These are phyloP conservation scores for Oceanodroma leucorhoa DNA, from an alignment of 2,797 vertebrate species.

Conservation along the genomic window DNA sequence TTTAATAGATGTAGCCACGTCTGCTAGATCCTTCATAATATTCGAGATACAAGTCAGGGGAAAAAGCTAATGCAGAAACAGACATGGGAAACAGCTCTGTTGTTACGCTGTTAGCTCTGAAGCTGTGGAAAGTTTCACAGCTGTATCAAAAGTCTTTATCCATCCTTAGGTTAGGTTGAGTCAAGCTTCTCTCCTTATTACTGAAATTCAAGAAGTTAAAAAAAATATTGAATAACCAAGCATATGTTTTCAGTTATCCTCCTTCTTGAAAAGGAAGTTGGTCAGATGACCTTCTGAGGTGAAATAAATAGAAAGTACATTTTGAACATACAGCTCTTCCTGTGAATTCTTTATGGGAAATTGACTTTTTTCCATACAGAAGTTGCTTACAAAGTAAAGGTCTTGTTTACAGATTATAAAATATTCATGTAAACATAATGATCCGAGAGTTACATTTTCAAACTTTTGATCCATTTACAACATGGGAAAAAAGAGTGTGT, in stretches of 20 bases:
- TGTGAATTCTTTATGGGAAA: constrained; percentile 38
- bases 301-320: constrained; percentile 56
- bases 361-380: not conserved
- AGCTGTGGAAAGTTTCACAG: not conserved
- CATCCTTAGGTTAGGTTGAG: not conserved
- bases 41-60: not conserved
- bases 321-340: constrained; percentile 13
- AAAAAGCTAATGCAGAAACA: not conserved
- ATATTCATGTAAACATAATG: not conserved
- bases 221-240: not conserved
- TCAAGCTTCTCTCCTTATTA: not conserved
- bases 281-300: not conserved
- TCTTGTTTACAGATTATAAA: constrained; percentile 34
- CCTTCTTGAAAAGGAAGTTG: constrained; percentile 5
- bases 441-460: not conserved
- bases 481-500: not conserved
- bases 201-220: constrained; percentile 15
- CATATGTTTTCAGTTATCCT: constrained; percentile 48
- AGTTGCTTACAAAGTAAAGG: not conserved
- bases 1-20: not conserved
- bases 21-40: not conserved
- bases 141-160: not conserved
- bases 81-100: not conserved
- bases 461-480: not conserved
- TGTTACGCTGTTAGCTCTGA: not conserved